Conservation (phyloP, 2,113 vertebrate species). For the Melanostigma gelatinosum region DNA sequence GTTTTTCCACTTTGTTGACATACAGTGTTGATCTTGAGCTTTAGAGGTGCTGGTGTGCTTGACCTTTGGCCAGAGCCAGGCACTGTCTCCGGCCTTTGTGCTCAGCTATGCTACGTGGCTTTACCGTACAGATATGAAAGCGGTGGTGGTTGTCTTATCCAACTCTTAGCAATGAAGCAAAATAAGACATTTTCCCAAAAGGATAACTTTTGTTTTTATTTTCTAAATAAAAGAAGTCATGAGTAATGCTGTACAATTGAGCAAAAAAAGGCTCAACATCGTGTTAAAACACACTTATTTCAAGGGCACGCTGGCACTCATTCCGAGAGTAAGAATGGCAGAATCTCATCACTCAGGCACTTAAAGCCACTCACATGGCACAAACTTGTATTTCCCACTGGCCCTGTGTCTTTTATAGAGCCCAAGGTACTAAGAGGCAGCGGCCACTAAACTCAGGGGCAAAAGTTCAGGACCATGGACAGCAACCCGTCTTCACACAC, state of each 20-base stretch:
- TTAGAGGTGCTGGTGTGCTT: not conserved
- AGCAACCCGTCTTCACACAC: conserved; percentile 57
- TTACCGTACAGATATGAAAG: not conserved
- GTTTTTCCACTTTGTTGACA: not conserved
- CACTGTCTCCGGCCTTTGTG: not conserved
- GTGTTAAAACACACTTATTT: not conserved
- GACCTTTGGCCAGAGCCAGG: not conserved
- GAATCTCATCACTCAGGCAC: not conserved
- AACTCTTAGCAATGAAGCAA: not conserved
- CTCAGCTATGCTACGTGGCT: not conserved
- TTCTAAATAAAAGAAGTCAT: not conserved
- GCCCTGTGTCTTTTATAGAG: conserved; percentile 26
- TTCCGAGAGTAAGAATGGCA: not conserved
- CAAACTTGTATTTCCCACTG: conserved; percentile 26
- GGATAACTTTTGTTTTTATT: not conserved
- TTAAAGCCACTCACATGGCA: conserved; percentile 5
- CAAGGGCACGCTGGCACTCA: not conserved
- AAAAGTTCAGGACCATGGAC: conserved; percentile 82
- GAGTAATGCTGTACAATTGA: not conserved
- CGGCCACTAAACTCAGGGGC: conserved; percentile 18
- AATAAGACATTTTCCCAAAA: not conserved
- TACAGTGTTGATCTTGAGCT: not conserved
- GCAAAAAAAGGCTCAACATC: not conserved
- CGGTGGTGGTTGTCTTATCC: not conserved
- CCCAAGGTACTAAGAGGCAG: not conserved